phyloP scores from a whole-genome alignment of 2,888 invertebrate genomes.

The Drosophila pullipes region DNA sequence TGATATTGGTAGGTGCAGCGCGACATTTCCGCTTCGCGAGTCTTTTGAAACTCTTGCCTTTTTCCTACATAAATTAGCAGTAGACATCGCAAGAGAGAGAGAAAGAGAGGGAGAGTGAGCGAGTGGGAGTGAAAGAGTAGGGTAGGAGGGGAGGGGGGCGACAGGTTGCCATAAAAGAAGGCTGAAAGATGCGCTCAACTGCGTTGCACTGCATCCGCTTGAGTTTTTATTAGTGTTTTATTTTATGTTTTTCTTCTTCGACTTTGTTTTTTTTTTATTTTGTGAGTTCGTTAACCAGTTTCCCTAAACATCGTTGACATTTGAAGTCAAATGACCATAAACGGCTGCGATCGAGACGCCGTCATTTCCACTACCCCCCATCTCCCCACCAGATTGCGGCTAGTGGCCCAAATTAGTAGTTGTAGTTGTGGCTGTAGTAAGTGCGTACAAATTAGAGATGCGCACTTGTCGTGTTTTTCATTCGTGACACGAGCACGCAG shows the following conservation, averaged over 20 bases:
- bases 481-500: background rate
- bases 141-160: slow-evolving; percentile 27
- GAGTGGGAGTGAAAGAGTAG: background rate
- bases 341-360: slow-evolving; percentile 64
- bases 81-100: slow-evolving; percentile 13
- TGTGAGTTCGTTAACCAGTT: slow-evolving; percentile 75
- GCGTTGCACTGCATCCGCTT: slow-evolving; percentile 76
- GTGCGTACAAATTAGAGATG: slow-evolving; percentile 47
- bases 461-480: background rate
- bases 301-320: slow-evolving; percentile 74
- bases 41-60: slow-evolving; percentile 54
- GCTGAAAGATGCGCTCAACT: slow-evolving; percentile 71
- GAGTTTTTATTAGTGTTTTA: slow-evolving; percentile 36
- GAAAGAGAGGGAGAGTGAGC: slow-evolving; percentile 8
- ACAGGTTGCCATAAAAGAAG: slow-evolving; percentile 56
- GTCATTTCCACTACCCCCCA: slow-evolving; percentile 11
- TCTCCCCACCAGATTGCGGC: slow-evolving; percentile 1
- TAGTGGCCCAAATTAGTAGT: slow-evolving; percentile 72
- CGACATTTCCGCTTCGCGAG: slow-evolving; percentile 65
- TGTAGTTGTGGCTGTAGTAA: slow-evolving; percentile 22
- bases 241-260: slow-evolving; percentile 19
- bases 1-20: slow-evolving; percentile 44
- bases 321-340: slow-evolving; percentile 80
- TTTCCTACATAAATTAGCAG: slow-evolving; percentile 46
- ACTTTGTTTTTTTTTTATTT: slow-evolving; percentile 17